These are phyloP conservation scores for Holothuria scabra DNA, from an alignment of 53 echinoderm and acorn worm species.

Conservation along the genomic window DNA sequence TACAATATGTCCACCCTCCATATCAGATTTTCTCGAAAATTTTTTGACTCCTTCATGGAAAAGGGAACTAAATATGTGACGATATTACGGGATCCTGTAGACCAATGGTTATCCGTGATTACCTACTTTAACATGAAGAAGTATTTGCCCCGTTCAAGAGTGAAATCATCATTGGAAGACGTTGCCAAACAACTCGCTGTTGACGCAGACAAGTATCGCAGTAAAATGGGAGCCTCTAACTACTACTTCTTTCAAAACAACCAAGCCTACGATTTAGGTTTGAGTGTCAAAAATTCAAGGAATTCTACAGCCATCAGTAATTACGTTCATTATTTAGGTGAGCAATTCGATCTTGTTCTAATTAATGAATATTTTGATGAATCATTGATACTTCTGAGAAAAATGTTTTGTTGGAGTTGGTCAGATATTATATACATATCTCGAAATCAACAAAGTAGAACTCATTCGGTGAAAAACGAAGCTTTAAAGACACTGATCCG, in stretches of 20 bases:
- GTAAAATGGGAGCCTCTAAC: neutral
- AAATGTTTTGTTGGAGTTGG: constrained; percentile 65
- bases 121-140: constrained; percentile 58
- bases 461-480: constrained; percentile 33
- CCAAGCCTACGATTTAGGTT: constrained; percentile 70
- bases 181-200: constrained; percentile 32
- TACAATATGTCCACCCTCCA: constrained; percentile 66
- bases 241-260: constrained; percentile 63
- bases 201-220: neutral
- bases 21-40: constrained; percentile 51
- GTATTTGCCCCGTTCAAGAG: constrained; percentile 9
- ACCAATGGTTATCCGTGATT: constrained; percentile 65
- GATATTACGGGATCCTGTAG: constrained; percentile 60
- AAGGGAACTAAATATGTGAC: constrained; percentile 62
- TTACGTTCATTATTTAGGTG: constrained; percentile 51
- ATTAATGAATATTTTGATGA: constrained; percentile 77
- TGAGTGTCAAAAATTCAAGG: constrained; percentile 52
- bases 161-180: constrained; percentile 35
- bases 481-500: constrained; percentile 51
- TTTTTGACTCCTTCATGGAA: constrained; percentile 69
- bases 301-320: constrained; percentile 35
- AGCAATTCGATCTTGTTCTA: constrained; percentile 63
- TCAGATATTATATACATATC: constrained; percentile 65
- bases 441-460: constrained; percentile 54
- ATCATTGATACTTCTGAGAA: constrained; percentile 60